Evolutionary conservation across 2,113 vertebrate species (phyloP).

Genomic region (Anarrhichthys ocellatus): DNA sequence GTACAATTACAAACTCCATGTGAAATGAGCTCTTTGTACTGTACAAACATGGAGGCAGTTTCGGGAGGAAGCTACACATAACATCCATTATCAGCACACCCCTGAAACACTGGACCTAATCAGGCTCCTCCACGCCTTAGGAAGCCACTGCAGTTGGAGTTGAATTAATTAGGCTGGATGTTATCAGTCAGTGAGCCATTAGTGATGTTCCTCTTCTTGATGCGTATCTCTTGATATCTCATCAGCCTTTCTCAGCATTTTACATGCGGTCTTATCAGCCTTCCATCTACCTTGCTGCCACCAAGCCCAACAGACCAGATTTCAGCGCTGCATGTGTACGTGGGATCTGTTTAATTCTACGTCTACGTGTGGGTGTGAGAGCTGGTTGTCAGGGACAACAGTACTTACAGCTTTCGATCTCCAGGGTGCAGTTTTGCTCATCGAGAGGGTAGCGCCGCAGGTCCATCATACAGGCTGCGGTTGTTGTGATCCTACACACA

Average conservation of each 20-base stretch:
- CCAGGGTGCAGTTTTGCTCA: constrained; percentile 97
- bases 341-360: constrained; percentile 57
- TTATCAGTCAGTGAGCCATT: constrained; percentile 81
- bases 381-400: constrained; percentile 70
- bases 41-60: constrained; percentile 65
- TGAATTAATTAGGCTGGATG: constrained; percentile 82
- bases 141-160: constrained; percentile 73
- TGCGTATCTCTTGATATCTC: constrained; percentile 76
- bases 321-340: constrained; percentile 43
- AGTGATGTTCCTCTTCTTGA: constrained; percentile 79
- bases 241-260: constrained; percentile 80
- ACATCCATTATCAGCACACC: constrained; percentile 65
- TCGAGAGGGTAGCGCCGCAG: constrained; percentile 94
- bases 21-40: constrained; percentile 64
- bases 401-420: constrained; percentile 99
- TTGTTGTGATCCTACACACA: constrained; percentile 93
- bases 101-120: constrained; percentile 75
- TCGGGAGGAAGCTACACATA: constrained; percentile 46
- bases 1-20: constrained; percentile 63
- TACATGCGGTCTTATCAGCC: constrained; percentile 67
- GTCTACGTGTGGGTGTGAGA: constrained; percentile 63
- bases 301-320: constrained; percentile 41
- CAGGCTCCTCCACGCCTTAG: constrained; percentile 70
- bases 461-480: constrained; percentile 99
- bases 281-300: constrained; percentile 53